phyloP scores from a whole-genome alignment of 1,140 invertebrate genomes.

The Ceratitis capitata region DNA sequence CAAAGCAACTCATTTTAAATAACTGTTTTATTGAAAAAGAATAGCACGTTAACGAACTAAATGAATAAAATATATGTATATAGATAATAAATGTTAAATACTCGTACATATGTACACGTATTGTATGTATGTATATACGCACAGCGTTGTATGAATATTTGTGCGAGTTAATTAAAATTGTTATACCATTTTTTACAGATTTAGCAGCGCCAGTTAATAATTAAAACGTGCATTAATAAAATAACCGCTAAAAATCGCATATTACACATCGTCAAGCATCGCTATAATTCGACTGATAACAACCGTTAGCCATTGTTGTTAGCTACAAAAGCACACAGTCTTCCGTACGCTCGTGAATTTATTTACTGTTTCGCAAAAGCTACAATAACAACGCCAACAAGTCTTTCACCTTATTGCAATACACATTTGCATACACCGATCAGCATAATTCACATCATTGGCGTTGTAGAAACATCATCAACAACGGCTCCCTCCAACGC shows the following conservation, averaged over 20 bases:
- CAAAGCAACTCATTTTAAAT: neutral
- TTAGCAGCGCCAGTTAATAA: neutral
- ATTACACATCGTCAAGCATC: neutral
- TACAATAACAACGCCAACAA: neutral
- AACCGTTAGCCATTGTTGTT: constrained; percentile 25
- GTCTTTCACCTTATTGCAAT: neutral
- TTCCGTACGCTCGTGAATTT: neutral
- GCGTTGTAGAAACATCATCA: neutral
- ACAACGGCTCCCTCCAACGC: constrained; percentile 11
- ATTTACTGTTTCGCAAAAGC: neutral
- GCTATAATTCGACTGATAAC: neutral
- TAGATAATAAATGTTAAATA: no score
- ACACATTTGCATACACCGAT: neutral
- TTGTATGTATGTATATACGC: neutral
- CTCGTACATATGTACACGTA: no score
- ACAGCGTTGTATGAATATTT: neutral
- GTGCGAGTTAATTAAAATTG: neutral
- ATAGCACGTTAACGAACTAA: neutral
- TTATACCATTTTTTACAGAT: neutral
- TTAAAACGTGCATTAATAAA: neutral
- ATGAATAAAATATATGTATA: neutral
- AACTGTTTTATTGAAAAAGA: neutral
- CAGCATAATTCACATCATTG: neutral
- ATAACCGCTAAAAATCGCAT: neutral
- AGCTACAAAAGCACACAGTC: neutral